Evolutionary conservation across 1,140 invertebrate species (phyloP), one percentile per base, ranked within the genome.

Genomic region (Trypoxylus dichotomus): DNA sequence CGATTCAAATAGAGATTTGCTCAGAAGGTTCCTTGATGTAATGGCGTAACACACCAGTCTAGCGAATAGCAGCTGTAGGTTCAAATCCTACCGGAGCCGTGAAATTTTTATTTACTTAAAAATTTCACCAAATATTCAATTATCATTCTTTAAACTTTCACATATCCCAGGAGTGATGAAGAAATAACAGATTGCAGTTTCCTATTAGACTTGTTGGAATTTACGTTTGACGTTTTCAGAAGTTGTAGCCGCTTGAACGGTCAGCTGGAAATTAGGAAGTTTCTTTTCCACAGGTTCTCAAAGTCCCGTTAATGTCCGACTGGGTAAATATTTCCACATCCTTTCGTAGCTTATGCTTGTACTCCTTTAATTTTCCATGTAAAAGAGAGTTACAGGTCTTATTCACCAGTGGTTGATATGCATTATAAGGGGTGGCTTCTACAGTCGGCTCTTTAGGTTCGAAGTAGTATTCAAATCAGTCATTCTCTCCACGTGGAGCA

Each of bases 401-500:
- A 32, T 47, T n/a, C 25, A 76, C 74, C 19, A 54, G 72, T 74
- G 11, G 47, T 54, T 54, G 60, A 68, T 68, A 10, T 1, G 60
- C 10, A 0, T 19, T 24, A 7, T 21, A 15, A 1, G 60, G 60
- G 24, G 15, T 68, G 11, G 60, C 60, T 29, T 68, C 60, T 68
- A 24, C 60, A 2, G 19, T 15, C 5, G 60, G 24, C 24, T 73
- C 68, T 75, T 43, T 77, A 25, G 43, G 11, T 6, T 47, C 42
- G 63, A 27, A 25, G 25, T 68, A 21, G 77, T 82, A 79, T 58
- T 85, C 84, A 19, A 84, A 85, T 81, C 85, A 84, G n/a, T 84
- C 85, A 77, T 85, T 84, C 79, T 86, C 85, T 42, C 85, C 85
- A 54, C 80, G 80, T 60, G 85, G 82, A 8, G 84, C 79, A 63